Evolutionary conservation across 92 coral and sea anemone genomes (phyloP).

Genomic region (Metridium senile): DNA sequence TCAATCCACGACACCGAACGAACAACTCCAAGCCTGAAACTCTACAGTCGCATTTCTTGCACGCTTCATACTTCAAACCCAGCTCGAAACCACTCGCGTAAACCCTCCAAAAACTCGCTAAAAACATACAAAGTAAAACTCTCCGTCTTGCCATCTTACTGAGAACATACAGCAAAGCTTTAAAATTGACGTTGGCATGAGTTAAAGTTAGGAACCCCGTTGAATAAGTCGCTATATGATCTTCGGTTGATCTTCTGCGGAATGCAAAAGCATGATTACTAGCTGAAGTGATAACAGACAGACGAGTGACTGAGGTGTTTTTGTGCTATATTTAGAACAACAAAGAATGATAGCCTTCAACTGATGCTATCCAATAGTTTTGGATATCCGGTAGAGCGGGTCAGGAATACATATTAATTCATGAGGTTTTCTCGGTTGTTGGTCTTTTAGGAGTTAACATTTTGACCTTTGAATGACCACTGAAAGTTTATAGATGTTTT

Average conservation of each 20-base stretch:
- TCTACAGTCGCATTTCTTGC: not conserved
- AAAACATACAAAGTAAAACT: not conserved
- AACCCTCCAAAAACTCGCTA: not conserved
- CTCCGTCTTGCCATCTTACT: not conserved
- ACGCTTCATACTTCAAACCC: not conserved
- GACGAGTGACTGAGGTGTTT: not conserved
- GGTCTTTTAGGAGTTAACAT: too few relatives aligned
- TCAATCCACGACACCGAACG: slow-evolving; percentile 8
- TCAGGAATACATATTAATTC: not conserved
- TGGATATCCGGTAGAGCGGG: not conserved
- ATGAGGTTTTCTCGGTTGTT: too few relatives aligned
- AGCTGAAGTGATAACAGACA: slow-evolving; percentile 20
- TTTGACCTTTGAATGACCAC: too few relatives aligned
- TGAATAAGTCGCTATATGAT: slow-evolving; percentile 6
- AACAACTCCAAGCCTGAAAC: not conserved
- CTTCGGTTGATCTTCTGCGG: slow-evolving; percentile 14
- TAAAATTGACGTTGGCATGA: not conserved
- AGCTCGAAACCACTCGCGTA: not conserved
- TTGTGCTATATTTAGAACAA: slow-evolving; percentile 14
- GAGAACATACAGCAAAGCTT: not conserved
- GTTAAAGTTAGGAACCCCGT: not conserved
- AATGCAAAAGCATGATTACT: slow-evolving; percentile 7
- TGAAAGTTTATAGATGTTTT: too few relatives aligned
- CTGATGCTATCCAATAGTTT: not conserved
- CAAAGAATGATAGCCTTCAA: not conserved